Conservation (phyloP, 2,113 vertebrate species). For the Lophochroa leadbeateri region DNA sequence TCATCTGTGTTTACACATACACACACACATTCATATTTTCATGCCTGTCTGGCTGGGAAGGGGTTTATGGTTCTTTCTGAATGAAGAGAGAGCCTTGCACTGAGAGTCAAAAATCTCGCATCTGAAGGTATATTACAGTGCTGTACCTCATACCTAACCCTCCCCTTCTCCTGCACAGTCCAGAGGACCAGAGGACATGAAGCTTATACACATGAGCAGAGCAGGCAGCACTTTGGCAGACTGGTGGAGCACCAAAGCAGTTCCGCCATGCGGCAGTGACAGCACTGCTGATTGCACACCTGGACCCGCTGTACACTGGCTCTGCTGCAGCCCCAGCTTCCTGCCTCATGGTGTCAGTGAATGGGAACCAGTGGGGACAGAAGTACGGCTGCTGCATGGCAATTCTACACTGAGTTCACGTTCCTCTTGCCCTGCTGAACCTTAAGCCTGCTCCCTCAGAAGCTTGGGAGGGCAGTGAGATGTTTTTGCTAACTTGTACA, state of each 20-base stretch:
- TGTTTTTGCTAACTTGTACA: neutral
- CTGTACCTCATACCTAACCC: neutral
- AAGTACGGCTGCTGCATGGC: accelerated
- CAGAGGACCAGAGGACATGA: neutral
- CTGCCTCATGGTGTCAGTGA: accelerated
- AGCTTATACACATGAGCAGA: accelerated
- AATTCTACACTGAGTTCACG: neutral
- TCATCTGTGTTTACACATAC: neutral
- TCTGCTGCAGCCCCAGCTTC: neutral
- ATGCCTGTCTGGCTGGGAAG: neutral
- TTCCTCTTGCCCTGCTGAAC: neutral
- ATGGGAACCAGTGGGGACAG: neutral
- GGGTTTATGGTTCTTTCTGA: neutral
- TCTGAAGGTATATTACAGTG: neutral
- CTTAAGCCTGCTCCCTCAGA: neutral
- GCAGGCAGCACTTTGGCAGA: neutral
- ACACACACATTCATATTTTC: accelerated
- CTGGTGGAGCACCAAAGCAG: neutral
- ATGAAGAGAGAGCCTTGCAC: neutral
- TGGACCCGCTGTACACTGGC: accelerated
- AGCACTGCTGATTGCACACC: neutral
- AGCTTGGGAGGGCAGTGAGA: accelerated
- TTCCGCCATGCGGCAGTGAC: accelerated
- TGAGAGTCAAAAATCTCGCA: neutral
- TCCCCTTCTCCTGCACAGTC: neutral